A percentile compares a stretch with the other conserved stretches of the same genome.
phyloP scores from a whole-genome alignment of 1,140 invertebrate genomes.

The Drosophila orosa region DNA sequence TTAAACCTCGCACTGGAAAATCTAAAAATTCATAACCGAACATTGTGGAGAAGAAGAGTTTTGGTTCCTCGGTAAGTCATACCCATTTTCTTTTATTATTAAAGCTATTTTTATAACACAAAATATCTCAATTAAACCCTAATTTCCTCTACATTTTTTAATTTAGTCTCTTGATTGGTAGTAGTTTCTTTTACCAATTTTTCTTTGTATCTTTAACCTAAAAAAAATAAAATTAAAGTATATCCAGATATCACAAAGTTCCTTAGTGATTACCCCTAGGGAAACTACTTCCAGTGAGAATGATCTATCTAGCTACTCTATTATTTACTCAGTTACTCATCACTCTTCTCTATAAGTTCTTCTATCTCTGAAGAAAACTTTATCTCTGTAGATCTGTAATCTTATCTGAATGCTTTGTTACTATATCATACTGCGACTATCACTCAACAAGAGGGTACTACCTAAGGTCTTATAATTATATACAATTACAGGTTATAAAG shows the following conservation, averaged over 20 bases:
- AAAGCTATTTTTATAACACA: too few relatives aligned
- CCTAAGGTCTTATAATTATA: background rate
- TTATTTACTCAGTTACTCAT: background rate
- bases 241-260: background rate
- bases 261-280: background rate
- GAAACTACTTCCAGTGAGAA: background rate
- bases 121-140: too few relatives aligned
- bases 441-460: background rate
- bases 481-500: background rate
- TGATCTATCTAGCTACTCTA: background rate
- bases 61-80: too few relatives aligned
- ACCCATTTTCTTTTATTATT: too few relatives aligned
- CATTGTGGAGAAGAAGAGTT: too few relatives aligned
- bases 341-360: constrained; percentile 15
- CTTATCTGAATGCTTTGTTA: constrained; percentile 13
- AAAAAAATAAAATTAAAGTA: background rate
- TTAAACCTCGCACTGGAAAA: too few relatives aligned
- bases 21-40: too few relatives aligned
- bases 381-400: constrained; percentile 31
- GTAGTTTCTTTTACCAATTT: background rate
- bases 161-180: too few relatives aligned
- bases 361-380: background rate
- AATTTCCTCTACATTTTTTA: too few relatives aligned
- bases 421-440: background rate
- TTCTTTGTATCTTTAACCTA: background rate